phyloP scores from a whole-genome alignment of 2,797 vertebrate genomes.

The Danionella dracula region DNA sequence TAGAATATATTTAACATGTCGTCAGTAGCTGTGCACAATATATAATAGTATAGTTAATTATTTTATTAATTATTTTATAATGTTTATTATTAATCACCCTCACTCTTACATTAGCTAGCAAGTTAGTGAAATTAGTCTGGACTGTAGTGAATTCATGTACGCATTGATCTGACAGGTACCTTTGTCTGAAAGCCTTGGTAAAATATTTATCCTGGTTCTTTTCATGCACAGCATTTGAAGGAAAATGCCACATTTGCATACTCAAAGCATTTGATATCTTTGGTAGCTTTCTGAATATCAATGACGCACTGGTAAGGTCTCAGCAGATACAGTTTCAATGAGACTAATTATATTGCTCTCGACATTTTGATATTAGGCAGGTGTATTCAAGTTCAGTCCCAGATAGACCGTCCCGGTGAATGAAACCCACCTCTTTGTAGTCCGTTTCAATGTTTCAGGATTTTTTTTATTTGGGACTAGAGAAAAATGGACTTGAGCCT shows the following conservation, averaged over 20 bases:
- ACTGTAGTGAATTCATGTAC: constrained; percentile 8
- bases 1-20: neutral
- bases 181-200: constrained; percentile 5
- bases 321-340: neutral
- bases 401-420: too few species aligned
- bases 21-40: neutral
- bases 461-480: too few species aligned
- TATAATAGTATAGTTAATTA: too few species aligned
- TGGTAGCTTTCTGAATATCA: neutral
- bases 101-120: neutral
- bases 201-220: constrained; percentile 29
- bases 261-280: constrained; percentile 10
- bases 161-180: constrained; percentile 4
- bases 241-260: constrained; percentile 32
- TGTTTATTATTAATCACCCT: too few species aligned
- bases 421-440: too few species aligned
- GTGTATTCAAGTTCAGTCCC: too few species aligned
- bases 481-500: too few species aligned
- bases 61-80: too few species aligned
- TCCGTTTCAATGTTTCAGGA: too few species aligned
- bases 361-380: too few species aligned
- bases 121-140: neutral
- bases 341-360: neutral
- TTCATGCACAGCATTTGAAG: constrained; percentile 9
- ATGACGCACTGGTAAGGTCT: neutral